Evolutionary conservation across 2,113 vertebrate species (phyloP).

Genomic region (Atherinomorus stipes): DNA sequence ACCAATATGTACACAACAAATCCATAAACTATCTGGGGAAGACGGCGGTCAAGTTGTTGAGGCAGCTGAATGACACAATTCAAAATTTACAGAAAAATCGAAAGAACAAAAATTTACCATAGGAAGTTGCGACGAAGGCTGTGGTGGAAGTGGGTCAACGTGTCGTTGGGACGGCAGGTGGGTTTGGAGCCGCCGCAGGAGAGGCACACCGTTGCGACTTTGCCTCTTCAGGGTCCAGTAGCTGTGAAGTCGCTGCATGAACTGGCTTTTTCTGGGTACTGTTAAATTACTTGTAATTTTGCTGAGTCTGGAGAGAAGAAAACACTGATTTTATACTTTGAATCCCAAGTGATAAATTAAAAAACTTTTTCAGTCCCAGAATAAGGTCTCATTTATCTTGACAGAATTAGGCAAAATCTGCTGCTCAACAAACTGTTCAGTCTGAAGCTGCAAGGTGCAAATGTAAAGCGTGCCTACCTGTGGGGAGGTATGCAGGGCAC

Average conservation of each 20-base stretch:
- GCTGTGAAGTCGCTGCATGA: conserved; percentile 98
- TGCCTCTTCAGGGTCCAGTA: conserved; percentile 99
- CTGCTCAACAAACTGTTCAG: background rate
- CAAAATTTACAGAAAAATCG: background rate
- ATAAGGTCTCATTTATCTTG: background rate
- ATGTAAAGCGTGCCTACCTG: conserved; percentile 81
- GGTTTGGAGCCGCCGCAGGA: conserved; percentile 95
- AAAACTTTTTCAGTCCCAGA: background rate
- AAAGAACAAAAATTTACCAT: conserved; percentile 15
- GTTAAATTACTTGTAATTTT: conserved; percentile 97
- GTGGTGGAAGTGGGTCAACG: conserved; percentile 86
- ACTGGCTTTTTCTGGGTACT: conserved; percentile 98
- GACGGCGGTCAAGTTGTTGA: background rate
- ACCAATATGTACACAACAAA: conserved; percentile 36
- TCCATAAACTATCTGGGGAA: background rate
- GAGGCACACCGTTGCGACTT: conserved; percentile 95
- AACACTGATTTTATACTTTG: background rate
- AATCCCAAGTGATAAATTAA: background rate
- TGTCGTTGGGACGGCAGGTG: conserved; percentile 97
- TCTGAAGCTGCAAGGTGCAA: background rate
- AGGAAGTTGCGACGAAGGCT: conserved; percentile 55
- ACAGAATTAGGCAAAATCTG: background rate
- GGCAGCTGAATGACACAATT: background rate
- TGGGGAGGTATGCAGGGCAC: conserved; percentile 98
- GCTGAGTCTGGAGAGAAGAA: conserved; percentile 86